phyloP scores from a whole-genome alignment of 2,113 vertebrate genomes.

The Patagioenas fasciata region DNA sequence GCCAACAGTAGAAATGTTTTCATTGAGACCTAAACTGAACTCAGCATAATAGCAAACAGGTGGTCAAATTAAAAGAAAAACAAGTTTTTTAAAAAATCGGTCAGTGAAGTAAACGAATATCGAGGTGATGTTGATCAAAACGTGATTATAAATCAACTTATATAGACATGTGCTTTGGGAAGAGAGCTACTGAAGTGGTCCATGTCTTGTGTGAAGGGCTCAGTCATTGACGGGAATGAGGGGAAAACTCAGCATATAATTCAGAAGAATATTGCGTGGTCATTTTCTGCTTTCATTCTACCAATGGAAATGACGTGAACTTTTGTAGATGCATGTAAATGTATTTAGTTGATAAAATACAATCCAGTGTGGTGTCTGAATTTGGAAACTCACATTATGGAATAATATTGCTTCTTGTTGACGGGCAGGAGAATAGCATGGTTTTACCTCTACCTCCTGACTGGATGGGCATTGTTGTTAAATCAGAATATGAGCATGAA shows the following conservation, averaged over 20 bases:
- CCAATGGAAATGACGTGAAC: rapidly evolving
- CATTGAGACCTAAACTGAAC: constrained; percentile 37
- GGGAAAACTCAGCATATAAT: neutral
- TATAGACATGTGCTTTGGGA: neutral
- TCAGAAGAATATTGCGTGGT: neutral
- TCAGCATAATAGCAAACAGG: constrained; percentile 52
- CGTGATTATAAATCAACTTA: neutral
- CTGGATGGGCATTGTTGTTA: neutral
- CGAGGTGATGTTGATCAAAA: neutral
- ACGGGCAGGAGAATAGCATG: neutral
- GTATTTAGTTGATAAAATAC: neutral
- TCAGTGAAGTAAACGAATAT: neutral
- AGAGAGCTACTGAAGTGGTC: neutral
- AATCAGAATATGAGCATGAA: neutral
- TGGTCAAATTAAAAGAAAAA: constrained; percentile 43
- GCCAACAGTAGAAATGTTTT: constrained; percentile 65
- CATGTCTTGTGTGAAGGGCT: too few species aligned
- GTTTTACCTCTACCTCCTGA: neutral
- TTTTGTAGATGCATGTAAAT: neutral
- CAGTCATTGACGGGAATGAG: too few species aligned
- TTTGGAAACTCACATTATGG: neutral
- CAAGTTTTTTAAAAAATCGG: neutral
- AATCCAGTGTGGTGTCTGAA: neutral
- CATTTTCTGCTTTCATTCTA: neutral
- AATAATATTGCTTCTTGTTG: neutral